Evolutionary conservation across 2,888 invertebrate species (phyloP).

Genomic region (Xanthia togata): DNA sequence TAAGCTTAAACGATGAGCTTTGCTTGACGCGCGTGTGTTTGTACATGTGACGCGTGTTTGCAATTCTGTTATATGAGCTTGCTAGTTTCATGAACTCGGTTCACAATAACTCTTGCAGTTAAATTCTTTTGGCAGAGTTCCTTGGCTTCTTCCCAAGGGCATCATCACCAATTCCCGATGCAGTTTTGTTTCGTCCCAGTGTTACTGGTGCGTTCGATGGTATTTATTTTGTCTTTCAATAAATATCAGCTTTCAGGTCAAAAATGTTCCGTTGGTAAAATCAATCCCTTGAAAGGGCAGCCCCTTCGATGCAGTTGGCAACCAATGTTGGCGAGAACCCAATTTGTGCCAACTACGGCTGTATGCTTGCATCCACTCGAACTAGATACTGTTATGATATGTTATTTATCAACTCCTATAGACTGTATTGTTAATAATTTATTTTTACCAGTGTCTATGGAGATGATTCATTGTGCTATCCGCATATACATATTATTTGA

Average conservation of each 20-base stretch:
- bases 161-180: conserved; percentile 71
- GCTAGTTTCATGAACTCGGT: conserved; percentile 51
- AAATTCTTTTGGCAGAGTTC: conserved; percentile 75
- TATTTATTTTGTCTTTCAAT: conserved; percentile 58
- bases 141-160: conserved; percentile 73
- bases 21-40: conserved; percentile 39
- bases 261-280: conserved; percentile 72
- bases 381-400: conserved; percentile 74
- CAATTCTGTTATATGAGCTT: conserved; percentile 48
- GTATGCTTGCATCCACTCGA: conserved; percentile 72
- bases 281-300: conserved; percentile 78
- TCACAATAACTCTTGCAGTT: conserved; percentile 70
- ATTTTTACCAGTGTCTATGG: conserved; percentile 57
- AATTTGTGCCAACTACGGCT: conserved; percentile 80
- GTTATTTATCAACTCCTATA: conserved; percentile 70
- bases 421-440: conserved; percentile 51
- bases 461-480: conserved; percentile 69
- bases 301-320: conserved; percentile 82
- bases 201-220: conserved; percentile 43
- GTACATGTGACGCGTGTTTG: conserved; percentile 44
- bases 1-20: conserved; percentile 62
- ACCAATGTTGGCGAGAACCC: conserved; percentile 80
- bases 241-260: conserved; percentile 67
- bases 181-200: conserved; percentile 68
- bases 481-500: conserved; percentile 56